Base-by-base conservation (phyloP, 2,113 vertebrate species). In the Thermophis baileyi region DNA sequence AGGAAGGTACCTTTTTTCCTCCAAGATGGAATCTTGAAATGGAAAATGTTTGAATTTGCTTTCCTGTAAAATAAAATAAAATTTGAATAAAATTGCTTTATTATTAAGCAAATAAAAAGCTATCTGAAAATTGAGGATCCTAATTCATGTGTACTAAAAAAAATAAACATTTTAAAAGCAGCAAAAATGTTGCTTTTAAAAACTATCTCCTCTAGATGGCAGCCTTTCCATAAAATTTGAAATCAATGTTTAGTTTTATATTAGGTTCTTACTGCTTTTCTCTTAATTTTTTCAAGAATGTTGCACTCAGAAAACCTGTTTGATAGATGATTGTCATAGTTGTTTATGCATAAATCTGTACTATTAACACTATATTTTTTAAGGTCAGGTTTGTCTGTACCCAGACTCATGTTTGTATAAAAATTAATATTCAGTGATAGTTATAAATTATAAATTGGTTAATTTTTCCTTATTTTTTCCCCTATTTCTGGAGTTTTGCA, bases 161-260 rank as follows among this genome's bases (percentile, higher is more conserved):
- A 40, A 81, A 18, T 9, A 44, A 86, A 49, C 30, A 47, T 87
- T 49, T 86, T 47, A 25, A 57, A 57, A 57, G 55, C 55, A 57
- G 10, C 24, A 30, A 74, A 35, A 57, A 92, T 74, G 14, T 85
- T 55, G 50, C 24, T 30, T 85, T 30, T 69, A 53, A 54, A 90
- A 92, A 55, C n/a, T 4, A 89, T 27, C 0, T 35, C 97, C 98
- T 96, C 95, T 95, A 98, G 98, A 88, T 98, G 98, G 98, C 97
- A 97, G 1, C 92, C 94, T 97, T 97, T 81, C 27, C 95, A 95
- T 96, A 92, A 96, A 69, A 95, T 94, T 95, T 87, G 20, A 81
- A 89, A 94, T 12, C 27, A 12, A 16, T 81, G 30, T 86, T 7
- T 9, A 47, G 14, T 50, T 90, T 8, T 57, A 46, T 60, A 8